Evolutionary conservation across 2,888 invertebrate genomes (phyloP).

Genomic region (Stenurella melanura): DNA sequence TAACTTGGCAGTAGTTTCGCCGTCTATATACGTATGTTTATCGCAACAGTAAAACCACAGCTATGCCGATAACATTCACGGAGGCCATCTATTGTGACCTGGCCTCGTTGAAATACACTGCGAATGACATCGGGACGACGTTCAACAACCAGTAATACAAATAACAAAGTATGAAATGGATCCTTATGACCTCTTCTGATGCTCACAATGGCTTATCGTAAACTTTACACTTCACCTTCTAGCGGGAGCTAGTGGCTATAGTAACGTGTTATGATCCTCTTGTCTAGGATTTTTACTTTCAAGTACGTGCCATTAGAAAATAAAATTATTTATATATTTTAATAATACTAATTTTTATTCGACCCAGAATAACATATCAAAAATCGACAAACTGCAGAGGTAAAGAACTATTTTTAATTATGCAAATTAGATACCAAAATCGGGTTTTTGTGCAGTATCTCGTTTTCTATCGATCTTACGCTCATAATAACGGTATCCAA

Average conservation of each 20-base stretch:
- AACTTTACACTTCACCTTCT: constrained; percentile 43
- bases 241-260: not conserved
- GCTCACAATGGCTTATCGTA: constrained; percentile 49
- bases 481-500: too few relatives aligned
- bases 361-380: too few relatives aligned
- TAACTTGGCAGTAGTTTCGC: constrained; percentile 25
- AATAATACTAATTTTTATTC: not conserved
- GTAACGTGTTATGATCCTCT: not conserved
- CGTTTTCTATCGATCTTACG: too few relatives aligned
- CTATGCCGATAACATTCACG: constrained; percentile 45
- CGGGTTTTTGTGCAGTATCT: too few relatives aligned
- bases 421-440: too few relatives aligned
- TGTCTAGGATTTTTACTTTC: not conserved
- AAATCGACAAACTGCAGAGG: too few relatives aligned
- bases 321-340: not conserved
- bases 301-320: not conserved
- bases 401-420: too few relatives aligned
- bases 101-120: constrained; percentile 45
- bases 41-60: constrained; percentile 40
- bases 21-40: constrained; percentile 46
- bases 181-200: constrained; percentile 48
- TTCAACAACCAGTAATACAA: constrained; percentile 48
- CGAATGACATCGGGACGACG: constrained; percentile 44
- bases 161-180: constrained; percentile 57
- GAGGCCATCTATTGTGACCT: constrained; percentile 45